These are phyloP conservation scores for Dolichallabes microphthalmus DNA, from an alignment of 2,113 vertebrate species.

Conservation along the genomic window DNA sequence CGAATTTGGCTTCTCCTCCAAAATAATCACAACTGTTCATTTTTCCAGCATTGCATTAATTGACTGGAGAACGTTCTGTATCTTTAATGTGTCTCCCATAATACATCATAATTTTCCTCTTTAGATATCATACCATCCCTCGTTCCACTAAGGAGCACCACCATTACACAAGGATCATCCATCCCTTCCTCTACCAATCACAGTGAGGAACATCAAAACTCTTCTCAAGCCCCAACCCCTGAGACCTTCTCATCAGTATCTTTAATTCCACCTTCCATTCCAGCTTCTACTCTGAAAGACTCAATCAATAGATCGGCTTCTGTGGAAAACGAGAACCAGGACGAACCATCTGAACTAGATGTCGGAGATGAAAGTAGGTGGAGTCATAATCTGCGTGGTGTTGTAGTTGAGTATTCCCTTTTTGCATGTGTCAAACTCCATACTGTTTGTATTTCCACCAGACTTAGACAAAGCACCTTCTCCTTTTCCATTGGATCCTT, in stretches of 20 bases:
- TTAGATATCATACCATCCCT: background rate
- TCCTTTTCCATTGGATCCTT: conserved; percentile 72
- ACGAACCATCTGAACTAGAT: conserved; percentile 68
- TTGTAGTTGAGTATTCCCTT: background rate
- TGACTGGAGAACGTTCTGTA: background rate
- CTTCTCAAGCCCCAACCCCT: conserved; percentile 10
- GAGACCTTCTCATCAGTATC: background rate
- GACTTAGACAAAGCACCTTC: conserved; percentile 53
- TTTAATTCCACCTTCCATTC: background rate
- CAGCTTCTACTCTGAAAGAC: conserved; percentile 13
- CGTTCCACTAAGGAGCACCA: conserved; percentile 5
- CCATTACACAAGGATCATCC: conserved; percentile 22
- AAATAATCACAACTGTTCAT: background rate
- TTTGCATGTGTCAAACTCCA: background rate
- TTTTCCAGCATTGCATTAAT: background rate
- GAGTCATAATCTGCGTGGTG: background rate
- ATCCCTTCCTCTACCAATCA: conserved; percentile 20
- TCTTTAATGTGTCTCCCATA: too few relatives aligned
- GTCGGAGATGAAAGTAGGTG: conserved; percentile 69
- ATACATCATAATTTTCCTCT: background rate
- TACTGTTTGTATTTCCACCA: conserved; percentile 39
- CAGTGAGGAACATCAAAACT: conserved; percentile 35
- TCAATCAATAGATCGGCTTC: conserved; percentile 45
- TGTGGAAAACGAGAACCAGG: conserved; percentile 55
- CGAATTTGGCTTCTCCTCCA: background rate